Evolutionary conservation across 2,888 invertebrate species (phyloP).

Genomic region (Carpatolechia fugitivella): DNA sequence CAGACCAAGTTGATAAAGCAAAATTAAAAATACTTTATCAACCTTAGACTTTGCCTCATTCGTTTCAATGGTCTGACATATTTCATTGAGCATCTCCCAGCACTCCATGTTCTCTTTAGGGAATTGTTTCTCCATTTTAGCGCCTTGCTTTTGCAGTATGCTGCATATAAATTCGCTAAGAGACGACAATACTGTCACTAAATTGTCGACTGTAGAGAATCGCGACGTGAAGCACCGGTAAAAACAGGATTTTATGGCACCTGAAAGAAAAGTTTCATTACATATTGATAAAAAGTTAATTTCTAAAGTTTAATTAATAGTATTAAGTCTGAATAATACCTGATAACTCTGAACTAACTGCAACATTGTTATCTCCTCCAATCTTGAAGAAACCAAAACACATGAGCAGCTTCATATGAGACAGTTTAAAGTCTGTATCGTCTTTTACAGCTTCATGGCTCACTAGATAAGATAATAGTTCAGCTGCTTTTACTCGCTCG

Average conservation of each 20-base stretch:
- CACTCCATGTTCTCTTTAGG: slow-evolving; percentile 76
- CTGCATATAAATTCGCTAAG: slow-evolving; percentile 79
- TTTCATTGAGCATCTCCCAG: slow-evolving; percentile 81
- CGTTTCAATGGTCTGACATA: slow-evolving; percentile 75
- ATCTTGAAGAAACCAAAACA: slow-evolving; percentile 82
- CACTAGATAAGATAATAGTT: slow-evolving; percentile 68
- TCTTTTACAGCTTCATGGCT: slow-evolving; percentile 73
- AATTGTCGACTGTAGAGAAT: slow-evolving; percentile 81
- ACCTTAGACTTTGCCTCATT: slow-evolving; percentile 75
- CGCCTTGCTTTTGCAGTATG: slow-evolving; percentile 70
- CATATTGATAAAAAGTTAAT: too few species aligned
- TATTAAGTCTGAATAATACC: slow-evolving; percentile 56
- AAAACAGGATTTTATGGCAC: slow-evolving; percentile 83
- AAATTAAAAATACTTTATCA: slow-evolving; percentile 83
- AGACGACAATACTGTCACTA: slow-evolving; percentile 78
- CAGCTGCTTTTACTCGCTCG: slow-evolving; percentile 84
- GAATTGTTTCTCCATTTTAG: slow-evolving; percentile 78
- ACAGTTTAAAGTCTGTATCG: slow-evolving; percentile 82
- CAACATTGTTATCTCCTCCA: slow-evolving; percentile 64
- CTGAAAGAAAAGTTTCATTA: slow-evolving; percentile 38
- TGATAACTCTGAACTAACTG: slow-evolving; percentile 80
- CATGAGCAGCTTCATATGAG: slow-evolving; percentile 83
- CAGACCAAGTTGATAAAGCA: slow-evolving; percentile 85
- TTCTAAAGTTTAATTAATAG: too few species aligned
- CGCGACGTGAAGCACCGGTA: slow-evolving; percentile 85